Evolutionary conservation across 1,140 invertebrate species (phyloP), one percentile per base, ranked within the genome.

Genomic region (Steinernema feltiae): DNA sequence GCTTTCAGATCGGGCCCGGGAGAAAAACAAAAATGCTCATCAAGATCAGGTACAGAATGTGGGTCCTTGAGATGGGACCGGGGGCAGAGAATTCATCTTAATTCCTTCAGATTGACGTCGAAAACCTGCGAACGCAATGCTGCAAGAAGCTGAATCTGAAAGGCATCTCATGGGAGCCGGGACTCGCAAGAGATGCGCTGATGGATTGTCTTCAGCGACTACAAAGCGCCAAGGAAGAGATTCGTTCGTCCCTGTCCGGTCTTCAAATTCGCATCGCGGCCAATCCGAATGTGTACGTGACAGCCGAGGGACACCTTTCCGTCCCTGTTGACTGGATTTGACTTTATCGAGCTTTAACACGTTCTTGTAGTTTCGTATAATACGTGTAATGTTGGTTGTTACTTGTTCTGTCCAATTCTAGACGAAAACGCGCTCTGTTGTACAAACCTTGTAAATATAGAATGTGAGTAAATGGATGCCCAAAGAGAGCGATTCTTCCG

Each of bases 1-100:
- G 41, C 48, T 32, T 24, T 46, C 77, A 15, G 35, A 75, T 15
- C 75, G 32, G 32, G 69, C 77, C 24, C 71, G 71, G 41, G 48
- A 41, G 3, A 30, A 76, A 18, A 76, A 78, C 31, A 46, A 46
- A 27, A 48, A 76, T 18, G 53, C 70, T 32, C 74, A 76, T 32
- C 70, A 70, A 15, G 53, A 63, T 15, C 53, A 63, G 53, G 53
- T 63, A 63, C 53, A 63, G 15, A 63, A 63, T 17, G 53, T 63
- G 53, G 53, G 53, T 63, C 53, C 53, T 63, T 27, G 53, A n/a
- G n/a, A n/a, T n/a, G n/a, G n/a, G n/a, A n/a, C 53, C 12, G 53
- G 24, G 53, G 12, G 15, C 24, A 21, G 3, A 27, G 53, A 15
- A 63, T 3, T 63, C 7, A 63, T 27, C 24, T 27, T 27, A 63